Conservation (phyloP, 2,888 invertebrate genomes). For the Spatulosminthurus flaviceps region DNA sequence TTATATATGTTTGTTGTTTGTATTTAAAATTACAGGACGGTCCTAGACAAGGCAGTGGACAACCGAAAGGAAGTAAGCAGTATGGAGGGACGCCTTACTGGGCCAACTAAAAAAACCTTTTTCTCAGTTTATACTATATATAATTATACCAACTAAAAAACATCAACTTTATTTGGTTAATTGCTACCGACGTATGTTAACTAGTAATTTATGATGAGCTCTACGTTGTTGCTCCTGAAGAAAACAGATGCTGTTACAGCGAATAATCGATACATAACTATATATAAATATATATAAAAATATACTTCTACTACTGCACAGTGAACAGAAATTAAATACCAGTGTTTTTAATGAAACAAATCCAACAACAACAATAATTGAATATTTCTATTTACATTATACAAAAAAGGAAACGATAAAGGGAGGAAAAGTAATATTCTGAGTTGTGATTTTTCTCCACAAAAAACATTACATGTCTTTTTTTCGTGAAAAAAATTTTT, state of each 20-base stretch:
- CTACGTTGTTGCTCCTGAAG: neutral
- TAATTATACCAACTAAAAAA: constrained; percentile 4
- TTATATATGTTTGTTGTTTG: constrained; percentile 1
- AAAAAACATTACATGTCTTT: too few species aligned
- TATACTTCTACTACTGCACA: constrained; percentile 21
- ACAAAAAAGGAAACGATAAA: neutral
- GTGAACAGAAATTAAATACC: constrained; percentile 39
- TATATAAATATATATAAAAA: constrained; percentile 12
- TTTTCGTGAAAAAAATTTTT: too few species aligned
- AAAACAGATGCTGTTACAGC: neutral
- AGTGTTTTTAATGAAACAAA: constrained; percentile 37
- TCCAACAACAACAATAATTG: constrained; percentile 26
- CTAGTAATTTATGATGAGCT: constrained; percentile 16
- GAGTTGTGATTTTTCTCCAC: too few species aligned
- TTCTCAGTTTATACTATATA: constrained; percentile 32
- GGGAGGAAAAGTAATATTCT: too few species aligned
- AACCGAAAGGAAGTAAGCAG: constrained; percentile 61
- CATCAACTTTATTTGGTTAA: constrained; percentile 35
- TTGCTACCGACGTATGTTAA: constrained; percentile 32
- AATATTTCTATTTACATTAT: neutral
- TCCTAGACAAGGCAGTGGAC: constrained; percentile 60
- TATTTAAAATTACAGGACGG: constrained; percentile 57
- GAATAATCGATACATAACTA: constrained; percentile 9
- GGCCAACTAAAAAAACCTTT: constrained; percentile 53
- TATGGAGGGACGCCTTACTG: constrained; percentile 58